Conservation (phyloP, 2,888 invertebrate species). For the Dyspetes luteomarginatus region DNA sequence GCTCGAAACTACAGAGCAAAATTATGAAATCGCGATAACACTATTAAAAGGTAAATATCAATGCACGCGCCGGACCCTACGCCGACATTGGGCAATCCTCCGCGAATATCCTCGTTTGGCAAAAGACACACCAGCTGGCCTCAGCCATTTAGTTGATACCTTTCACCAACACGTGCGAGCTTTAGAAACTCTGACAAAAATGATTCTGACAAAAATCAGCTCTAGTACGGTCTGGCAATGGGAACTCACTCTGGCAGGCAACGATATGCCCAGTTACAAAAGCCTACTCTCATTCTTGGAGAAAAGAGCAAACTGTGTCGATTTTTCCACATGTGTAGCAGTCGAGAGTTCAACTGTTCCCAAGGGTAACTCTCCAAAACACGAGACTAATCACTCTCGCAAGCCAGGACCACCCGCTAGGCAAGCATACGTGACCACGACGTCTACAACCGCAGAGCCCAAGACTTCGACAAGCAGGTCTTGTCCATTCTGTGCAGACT, state of each 20-base stretch:
- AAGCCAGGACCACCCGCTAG: background rate
- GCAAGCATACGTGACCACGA: background rate
- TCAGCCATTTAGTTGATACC: background rate
- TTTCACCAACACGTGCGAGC: background rate
- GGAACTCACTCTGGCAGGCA: constrained; percentile 19
- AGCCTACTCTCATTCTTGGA: constrained; percentile 26
- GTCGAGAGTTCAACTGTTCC: background rate
- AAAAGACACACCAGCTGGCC: background rate
- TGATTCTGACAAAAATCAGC: constrained; percentile 21
- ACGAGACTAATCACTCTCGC: background rate
- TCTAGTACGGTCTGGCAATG: constrained; percentile 35
- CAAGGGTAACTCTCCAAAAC: background rate
- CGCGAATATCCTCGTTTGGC: background rate
- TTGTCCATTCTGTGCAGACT: background rate
- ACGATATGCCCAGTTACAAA: constrained; percentile 23
- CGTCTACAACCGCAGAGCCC: background rate
- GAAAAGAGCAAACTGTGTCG: constrained; percentile 30
- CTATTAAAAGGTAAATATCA: constrained; percentile 17
- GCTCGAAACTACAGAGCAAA: background rate
- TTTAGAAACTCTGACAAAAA: background rate
- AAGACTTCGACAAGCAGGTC: background rate
- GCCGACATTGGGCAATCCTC: constrained; percentile 17
- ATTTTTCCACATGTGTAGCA: background rate
- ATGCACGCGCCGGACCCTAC: background rate
- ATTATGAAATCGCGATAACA: background rate